phyloP scores from a whole-genome alignment of 1,140 invertebrate genomes.

The Eubasilissa regina region DNA sequence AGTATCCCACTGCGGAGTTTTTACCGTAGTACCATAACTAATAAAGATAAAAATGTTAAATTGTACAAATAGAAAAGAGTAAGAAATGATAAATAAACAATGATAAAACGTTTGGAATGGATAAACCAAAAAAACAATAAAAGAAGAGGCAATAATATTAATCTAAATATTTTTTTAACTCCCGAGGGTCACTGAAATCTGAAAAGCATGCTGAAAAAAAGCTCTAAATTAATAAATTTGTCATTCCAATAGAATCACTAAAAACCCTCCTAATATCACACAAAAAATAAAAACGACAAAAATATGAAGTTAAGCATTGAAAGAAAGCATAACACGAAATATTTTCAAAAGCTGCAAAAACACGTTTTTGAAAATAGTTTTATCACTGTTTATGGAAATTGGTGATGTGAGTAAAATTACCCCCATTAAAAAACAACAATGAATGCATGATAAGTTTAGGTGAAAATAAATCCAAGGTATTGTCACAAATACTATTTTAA shows the following conservation, averaged over 20 bases:
- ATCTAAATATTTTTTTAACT: slow-evolving; percentile 3
- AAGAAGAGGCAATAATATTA: slow-evolving; percentile 12
- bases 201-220: slow-evolving; percentile 47
- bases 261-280: background rate
- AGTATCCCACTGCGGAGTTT: too few species aligned
- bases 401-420: background rate
- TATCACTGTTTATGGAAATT: too few species aligned
- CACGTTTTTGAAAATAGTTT: slow-evolving; percentile 1
- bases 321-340: slow-evolving; percentile 14
- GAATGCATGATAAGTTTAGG: background rate
- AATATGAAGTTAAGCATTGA: slow-evolving; percentile 7
- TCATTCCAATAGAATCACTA: background rate
- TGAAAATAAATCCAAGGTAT: background rate
- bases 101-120: background rate
- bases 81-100: background rate
- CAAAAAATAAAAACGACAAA: background rate
- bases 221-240: slow-evolving; percentile 22
- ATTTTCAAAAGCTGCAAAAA: slow-evolving; percentile 11
- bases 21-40: background rate
- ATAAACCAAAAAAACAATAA: slow-evolving; percentile 16
- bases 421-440: slow-evolving; percentile 6
- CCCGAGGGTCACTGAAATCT: background rate
- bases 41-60: background rate
- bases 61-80: slow-evolving; percentile 1
- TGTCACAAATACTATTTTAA: too few species aligned